Conservation (phyloP, 2,797 vertebrate genomes). For the Gallinago stenura region DNA sequence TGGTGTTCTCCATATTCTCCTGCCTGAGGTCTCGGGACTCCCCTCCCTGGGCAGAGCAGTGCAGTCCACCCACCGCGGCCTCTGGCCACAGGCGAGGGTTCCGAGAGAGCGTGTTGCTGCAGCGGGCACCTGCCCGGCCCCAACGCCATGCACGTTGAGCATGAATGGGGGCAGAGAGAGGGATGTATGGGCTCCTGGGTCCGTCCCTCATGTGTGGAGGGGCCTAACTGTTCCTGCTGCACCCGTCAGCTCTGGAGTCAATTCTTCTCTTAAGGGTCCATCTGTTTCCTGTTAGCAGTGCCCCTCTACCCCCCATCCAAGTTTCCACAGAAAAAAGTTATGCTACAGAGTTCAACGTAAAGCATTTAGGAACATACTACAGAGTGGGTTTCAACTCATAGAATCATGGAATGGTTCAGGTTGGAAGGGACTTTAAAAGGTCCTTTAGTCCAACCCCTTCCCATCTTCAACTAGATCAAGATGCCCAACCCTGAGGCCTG, state of each 20-base stretch:
- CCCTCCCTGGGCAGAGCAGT: accelerated
- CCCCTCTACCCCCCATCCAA: background rate
- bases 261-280: background rate
- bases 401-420: too few species aligned
- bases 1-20: background rate
- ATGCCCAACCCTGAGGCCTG: too few species aligned
- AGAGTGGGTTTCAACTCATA: background rate
- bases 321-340: background rate
- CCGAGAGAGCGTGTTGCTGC: accelerated
- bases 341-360: accelerated
- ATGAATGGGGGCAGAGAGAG: background rate
- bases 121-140: accelerated
- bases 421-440: too few species aligned
- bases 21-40: background rate
- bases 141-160: background rate
- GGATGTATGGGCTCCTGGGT: accelerated
- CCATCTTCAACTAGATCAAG: too few species aligned
- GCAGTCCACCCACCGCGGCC: background rate
- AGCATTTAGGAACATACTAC: accelerated
- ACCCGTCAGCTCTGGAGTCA: accelerated
- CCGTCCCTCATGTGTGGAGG: accelerated
- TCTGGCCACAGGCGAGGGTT: accelerated
- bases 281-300: background rate
- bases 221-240: background rate
- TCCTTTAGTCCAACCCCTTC: too few species aligned